Conservation (phyloP, 2,888 invertebrate genomes). For the Catonia carolina region DNA sequence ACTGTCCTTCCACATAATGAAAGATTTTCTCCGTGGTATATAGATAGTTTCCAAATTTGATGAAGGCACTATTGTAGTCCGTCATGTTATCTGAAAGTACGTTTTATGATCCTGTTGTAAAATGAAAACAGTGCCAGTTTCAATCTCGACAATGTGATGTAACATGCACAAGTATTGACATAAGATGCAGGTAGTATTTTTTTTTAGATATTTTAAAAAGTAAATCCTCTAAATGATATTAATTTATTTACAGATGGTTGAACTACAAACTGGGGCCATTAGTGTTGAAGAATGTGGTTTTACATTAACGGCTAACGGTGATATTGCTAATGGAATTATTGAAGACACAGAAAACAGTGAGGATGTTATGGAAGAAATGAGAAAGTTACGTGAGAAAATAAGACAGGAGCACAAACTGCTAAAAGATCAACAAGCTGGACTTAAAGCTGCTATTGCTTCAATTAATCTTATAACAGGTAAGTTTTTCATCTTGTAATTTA, state of each 20-base stretch:
- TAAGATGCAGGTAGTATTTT: too few species aligned
- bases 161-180: too few species aligned
- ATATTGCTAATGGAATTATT: constrained; percentile 31
- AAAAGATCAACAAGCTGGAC: constrained; percentile 30
- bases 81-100: too few species aligned
- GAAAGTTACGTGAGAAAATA: constrained; percentile 26
- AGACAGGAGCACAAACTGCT: constrained; percentile 27
- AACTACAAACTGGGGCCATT: constrained; percentile 51
- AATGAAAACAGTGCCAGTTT: too few species aligned
- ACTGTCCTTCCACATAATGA: too few species aligned
- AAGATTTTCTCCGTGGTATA: too few species aligned
- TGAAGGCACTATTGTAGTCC: too few species aligned
- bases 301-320: constrained; percentile 45
- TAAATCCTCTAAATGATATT: too few species aligned
- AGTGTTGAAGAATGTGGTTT: constrained; percentile 58
- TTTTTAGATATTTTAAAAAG: too few species aligned
- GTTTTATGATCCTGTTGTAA: too few species aligned
- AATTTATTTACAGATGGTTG: constrained; percentile 55
- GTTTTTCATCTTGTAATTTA: background rate
- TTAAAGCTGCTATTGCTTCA: constrained; percentile 27
- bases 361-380: constrained; percentile 27
- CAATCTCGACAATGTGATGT: too few species aligned
- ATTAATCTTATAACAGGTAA: constrained; percentile 21
- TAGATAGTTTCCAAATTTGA: too few species aligned
- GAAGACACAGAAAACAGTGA: constrained; percentile 46